These are phyloP conservation scores for Tribolium castaneum DNA, from an alignment of 1,140 invertebrate genomes.

Conservation along the genomic window DNA sequence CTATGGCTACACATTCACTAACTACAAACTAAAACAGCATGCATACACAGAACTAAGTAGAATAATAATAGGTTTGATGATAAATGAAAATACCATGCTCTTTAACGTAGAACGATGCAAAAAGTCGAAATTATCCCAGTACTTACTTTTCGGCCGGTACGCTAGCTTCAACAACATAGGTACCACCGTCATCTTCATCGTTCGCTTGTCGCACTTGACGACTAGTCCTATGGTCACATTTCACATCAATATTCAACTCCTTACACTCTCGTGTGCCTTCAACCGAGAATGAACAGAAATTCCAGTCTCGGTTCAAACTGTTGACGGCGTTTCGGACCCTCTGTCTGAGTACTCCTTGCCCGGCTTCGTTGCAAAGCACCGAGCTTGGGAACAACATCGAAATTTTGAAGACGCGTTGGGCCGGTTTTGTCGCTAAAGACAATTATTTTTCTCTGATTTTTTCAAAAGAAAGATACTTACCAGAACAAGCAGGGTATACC, in stretches of 20 bases:
- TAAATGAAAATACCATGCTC: background rate
- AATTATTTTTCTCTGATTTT: background rate
- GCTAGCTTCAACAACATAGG: slow-evolving; percentile 81
- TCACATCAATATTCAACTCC: slow-evolving; percentile 88
- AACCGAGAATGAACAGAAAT: slow-evolving; percentile 90
- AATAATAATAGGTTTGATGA: background rate
- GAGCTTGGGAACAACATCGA: slow-evolving; percentile 94
- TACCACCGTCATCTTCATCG: slow-evolving; percentile 76
- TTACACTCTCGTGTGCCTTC: slow-evolving; percentile 87
- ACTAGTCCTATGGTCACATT: slow-evolving; percentile 82
- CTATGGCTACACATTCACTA: slow-evolving; percentile 58
- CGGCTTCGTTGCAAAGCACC: slow-evolving; percentile 93
- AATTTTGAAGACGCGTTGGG: slow-evolving; percentile 92
- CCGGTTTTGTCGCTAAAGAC: slow-evolving; percentile 77
- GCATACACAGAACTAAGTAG: slow-evolving; percentile 15
- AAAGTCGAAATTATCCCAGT: slow-evolving; percentile 8
- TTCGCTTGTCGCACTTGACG: slow-evolving; percentile 71
- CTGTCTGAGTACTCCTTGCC: slow-evolving; percentile 89
- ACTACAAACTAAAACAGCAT: slow-evolving; percentile 43
- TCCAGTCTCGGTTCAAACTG: slow-evolving; percentile 91
- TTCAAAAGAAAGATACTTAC: slow-evolving; percentile 69
- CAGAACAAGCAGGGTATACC: slow-evolving; percentile 90
- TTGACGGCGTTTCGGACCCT: slow-evolving; percentile 89
- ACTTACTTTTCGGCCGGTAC: slow-evolving; percentile 88
- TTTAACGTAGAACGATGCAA: background rate